Base-by-base conservation (phyloP, 2,797 vertebrate genomes). In the Hirundo rustica region DNA sequence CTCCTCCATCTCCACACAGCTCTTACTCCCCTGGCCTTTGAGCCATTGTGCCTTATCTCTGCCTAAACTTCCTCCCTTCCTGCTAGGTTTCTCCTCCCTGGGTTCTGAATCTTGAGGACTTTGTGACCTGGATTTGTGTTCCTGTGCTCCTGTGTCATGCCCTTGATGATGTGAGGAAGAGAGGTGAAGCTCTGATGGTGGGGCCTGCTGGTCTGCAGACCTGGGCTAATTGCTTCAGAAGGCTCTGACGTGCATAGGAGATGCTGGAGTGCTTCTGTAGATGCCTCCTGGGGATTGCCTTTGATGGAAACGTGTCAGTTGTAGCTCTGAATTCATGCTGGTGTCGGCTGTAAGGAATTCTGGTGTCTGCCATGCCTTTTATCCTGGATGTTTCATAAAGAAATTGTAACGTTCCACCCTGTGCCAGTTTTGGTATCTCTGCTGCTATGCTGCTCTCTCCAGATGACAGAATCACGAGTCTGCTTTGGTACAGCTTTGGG, bases 241-340 rank as follows among this genome's bases (percentile, higher is more conserved):
- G 76, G 17, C 65, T 91, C 88, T 82, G 76, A 32, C 4, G 0
- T 32, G 34, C 29, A 4, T 26, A 18, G 23, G 34, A 44, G 47
- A 12, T 38, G 62, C 73, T 77, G 54, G 54, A 25, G 27, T 21
- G 61, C 71, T 88, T 70, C 62, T 80, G 30, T 22, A 18, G 53
- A 13, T 91, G 77, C 53, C 71, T 91, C 61, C 64, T 85, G 77
- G 80, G 60, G 81, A 51, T 23, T 45, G 47, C 44, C 80, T 90
- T 73, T 67, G 58, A 72, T 74, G 77, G 60, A 32, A 82, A 40
- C 64, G 30, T 89, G 91, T 92, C 67, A 57, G 45, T 58, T 82
- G 80, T 79, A 61, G 88, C 88, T 94, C 83, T 71, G 67, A 66
- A 38, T 61, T 61, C 22, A 14, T 1, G 0, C 51, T 86, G 62